A percentile compares a stretch with the other conserved stretches of the same genome.
Evolutionary conservation across 2,888 invertebrate genomes (phyloP).

Genomic region (Heliconius ethilla): DNA sequence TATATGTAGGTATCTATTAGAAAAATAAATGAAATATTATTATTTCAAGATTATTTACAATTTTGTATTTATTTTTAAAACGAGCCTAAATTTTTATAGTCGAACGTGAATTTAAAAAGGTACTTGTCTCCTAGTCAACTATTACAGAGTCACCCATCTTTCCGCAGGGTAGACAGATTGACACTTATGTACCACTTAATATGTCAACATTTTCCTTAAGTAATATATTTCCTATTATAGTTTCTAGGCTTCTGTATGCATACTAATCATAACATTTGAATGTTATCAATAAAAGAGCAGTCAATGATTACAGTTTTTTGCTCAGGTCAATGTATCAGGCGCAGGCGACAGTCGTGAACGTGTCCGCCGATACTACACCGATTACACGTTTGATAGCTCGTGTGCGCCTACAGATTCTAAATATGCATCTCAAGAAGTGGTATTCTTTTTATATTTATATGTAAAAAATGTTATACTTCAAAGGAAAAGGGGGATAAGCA

Average conservation of each 20-base stretch:
- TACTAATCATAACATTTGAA: neutral
- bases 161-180: neutral
- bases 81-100: neutral
- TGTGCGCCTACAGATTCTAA: constrained; percentile 71
- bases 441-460: constrained; percentile 43
- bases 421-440: constrained; percentile 79
- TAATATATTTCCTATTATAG: neutral
- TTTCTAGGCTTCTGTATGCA: neutral
- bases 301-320: constrained; percentile 22
- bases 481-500: neutral
- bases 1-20: neutral
- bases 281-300: neutral
- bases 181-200: neutral
- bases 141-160: neutral
- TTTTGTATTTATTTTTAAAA: no score
- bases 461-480: neutral
- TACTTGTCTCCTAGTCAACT: neutral
- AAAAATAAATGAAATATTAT: neutral
- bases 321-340: constrained; percentile 83
- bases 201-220: neutral
- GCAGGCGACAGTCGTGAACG: constrained; percentile 86
- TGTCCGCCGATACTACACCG: constrained; percentile 83
- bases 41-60: neutral
- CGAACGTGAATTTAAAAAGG: no score
- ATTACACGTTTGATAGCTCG: constrained; percentile 84